Evolutionary conservation across 2,888 invertebrate species (phyloP).

Genomic region (Altica lythri): DNA sequence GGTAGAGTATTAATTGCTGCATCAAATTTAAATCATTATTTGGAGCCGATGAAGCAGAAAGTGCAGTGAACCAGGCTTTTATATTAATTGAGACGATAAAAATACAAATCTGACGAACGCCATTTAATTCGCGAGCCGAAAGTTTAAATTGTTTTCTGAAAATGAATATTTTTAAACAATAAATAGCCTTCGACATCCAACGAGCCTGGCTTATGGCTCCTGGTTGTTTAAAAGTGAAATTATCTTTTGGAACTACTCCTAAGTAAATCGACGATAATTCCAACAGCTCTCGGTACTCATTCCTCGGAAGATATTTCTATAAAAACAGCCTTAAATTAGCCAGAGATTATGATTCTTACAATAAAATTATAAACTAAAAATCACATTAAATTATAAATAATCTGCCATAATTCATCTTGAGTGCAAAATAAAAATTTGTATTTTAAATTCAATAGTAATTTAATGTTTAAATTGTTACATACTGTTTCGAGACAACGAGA

Average conservation of each 20-base stretch:
- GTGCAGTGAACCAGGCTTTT: not conserved
- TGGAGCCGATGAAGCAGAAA: not conserved
- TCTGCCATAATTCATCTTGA: not conserved
- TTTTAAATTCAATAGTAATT: not conserved
- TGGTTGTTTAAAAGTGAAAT: not conserved
- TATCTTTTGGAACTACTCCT: not conserved
- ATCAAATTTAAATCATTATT: not conserved
- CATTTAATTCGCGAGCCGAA: not conserved
- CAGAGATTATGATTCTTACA: not conserved
- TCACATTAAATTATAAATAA: constrained; percentile 1
- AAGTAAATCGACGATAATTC: constrained; percentile 4
- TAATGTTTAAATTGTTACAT: not conserved
- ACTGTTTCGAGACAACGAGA: not conserved
- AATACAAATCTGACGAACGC: not conserved
- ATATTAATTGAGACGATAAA: constrained; percentile 2
- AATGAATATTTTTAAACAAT: constrained; percentile 8
- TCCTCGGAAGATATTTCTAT: not conserved
- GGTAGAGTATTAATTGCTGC: not conserved
- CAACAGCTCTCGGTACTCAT: constrained; percentile 6
- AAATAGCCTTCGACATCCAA: constrained; percentile 5
- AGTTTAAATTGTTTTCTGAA: constrained; percentile 5
- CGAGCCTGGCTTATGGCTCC: not conserved
- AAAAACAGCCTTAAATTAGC: constrained; percentile 4
- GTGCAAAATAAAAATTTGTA: not conserved
- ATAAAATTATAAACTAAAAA: not conserved